Evolutionary conservation across 1,140 invertebrate genomes (phyloP).

Genomic region (Charaxes varanes): DNA sequence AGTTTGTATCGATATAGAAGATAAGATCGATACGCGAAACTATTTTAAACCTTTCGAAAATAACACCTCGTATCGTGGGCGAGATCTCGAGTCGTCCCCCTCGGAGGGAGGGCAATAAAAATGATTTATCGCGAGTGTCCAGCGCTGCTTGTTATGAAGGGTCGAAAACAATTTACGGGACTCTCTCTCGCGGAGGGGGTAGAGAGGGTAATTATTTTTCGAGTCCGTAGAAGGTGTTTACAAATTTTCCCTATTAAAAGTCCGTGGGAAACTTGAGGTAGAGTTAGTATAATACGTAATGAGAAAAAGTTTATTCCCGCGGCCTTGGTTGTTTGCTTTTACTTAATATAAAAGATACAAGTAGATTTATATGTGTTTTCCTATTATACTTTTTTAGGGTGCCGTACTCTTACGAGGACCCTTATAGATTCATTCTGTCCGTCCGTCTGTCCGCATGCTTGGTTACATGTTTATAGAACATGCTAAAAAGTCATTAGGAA

Average conservation of each 20-base stretch:
- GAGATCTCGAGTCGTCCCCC: constrained; percentile 34
- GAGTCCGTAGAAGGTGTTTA: constrained; percentile 4
- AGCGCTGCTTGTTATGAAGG: constrained; percentile 49
- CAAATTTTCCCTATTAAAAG: constrained; percentile 13
- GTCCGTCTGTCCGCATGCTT: too few species aligned
- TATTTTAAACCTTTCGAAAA: constrained; percentile 53
- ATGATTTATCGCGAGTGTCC: constrained; percentile 68
- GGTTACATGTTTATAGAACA: too few species aligned
- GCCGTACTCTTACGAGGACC: too few species aligned
- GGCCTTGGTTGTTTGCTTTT: too few species aligned
- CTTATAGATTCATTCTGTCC: too few species aligned
- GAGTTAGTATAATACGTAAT: too few species aligned
- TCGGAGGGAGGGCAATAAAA: constrained; percentile 50
- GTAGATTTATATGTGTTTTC: too few species aligned
- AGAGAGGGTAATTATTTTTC: constrained; percentile 42
- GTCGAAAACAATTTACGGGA: constrained; percentile 66
- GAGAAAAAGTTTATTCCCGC: too few species aligned
- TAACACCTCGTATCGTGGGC: constrained; percentile 27
- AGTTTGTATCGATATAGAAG: constrained; percentile 48
- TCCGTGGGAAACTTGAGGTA: not conserved
- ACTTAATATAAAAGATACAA: too few species aligned
- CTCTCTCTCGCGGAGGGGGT: constrained; percentile 31
- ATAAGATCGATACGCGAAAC: constrained; percentile 40
- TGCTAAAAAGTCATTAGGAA: too few species aligned
- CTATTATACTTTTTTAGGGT: too few species aligned